Evolutionary conservation across 2,888 invertebrate species (phyloP).

Genomic region (Ptychoptera contaminata): DNA sequence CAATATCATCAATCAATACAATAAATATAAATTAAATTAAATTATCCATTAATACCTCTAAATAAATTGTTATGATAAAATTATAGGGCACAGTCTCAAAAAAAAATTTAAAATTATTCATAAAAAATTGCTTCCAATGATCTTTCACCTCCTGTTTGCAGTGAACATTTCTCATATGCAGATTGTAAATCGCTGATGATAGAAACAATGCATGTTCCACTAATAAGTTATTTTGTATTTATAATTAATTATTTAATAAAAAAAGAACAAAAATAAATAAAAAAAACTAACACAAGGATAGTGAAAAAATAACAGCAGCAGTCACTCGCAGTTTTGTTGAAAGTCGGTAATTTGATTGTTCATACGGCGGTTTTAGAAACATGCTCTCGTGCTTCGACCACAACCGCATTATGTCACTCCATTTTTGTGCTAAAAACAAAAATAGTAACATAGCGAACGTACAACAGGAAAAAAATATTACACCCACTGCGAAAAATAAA

Average conservation of each 20-base stretch:
- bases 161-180: not conserved
- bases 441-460: not conserved
- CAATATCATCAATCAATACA: not conserved
- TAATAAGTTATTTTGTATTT: not conserved
- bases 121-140: not conserved
- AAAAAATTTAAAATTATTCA: not conserved
- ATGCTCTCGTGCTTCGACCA: not conserved
- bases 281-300: not conserved
- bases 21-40: too few relatives aligned
- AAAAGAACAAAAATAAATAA: not conserved
- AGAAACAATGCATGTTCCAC: not conserved
- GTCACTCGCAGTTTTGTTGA: not conserved
- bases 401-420: not conserved
- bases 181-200: not conserved
- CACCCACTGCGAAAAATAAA: not conserved
- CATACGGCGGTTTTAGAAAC: not conserved
- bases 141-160: not conserved
- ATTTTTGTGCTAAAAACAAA: not conserved
- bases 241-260: not conserved
- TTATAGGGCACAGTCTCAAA: not conserved
- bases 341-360: not conserved
- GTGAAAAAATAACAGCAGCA: not conserved
- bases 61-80: not conserved
- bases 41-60: not conserved
- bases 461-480: not conserved